Conservation (phyloP, 2,888 invertebrate genomes). For the Candidula unifasciata region DNA sequence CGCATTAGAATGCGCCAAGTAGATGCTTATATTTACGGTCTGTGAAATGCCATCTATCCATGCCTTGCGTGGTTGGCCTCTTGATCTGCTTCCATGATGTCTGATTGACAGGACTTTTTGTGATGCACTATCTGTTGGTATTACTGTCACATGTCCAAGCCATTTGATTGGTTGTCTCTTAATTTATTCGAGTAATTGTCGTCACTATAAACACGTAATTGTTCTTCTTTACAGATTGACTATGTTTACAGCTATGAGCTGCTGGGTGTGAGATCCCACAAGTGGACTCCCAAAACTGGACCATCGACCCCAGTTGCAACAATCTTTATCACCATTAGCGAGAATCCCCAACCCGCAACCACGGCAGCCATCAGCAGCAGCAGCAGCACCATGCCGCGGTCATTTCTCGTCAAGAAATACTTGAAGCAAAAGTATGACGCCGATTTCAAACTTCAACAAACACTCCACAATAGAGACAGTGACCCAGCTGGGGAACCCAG, state of each 20-base stretch:
- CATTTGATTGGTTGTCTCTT: too few species aligned
- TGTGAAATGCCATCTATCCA: not conserved
- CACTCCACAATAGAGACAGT: slow-evolving; percentile 60
- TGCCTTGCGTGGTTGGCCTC: too few species aligned
- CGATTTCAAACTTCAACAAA: slow-evolving; percentile 63
- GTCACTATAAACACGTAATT: not conserved
- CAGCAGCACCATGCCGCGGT: slow-evolving; percentile 67
- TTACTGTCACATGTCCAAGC: too few species aligned
- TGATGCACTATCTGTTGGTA: too few species aligned
- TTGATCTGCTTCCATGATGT: too few species aligned
- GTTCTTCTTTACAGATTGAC: not conserved
- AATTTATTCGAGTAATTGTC: too few species aligned
- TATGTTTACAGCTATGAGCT: slow-evolving; percentile 5
- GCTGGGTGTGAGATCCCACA: not conserved
- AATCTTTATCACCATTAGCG: not conserved
- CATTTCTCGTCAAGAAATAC: slow-evolving; percentile 73
- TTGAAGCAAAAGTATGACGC: slow-evolving; percentile 56
- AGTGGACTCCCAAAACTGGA: not conserved
- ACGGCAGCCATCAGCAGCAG: slow-evolving; percentile 10
- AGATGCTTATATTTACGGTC: not conserved
- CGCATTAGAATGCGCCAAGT: too few species aligned
- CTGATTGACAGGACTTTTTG: too few species aligned
- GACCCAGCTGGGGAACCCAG: slow-evolving; percentile 37
- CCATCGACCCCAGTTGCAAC: not conserved
- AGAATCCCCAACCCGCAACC: not conserved